Evolutionary conservation across 2,797 vertebrate species (phyloP).

Genomic region (Eptatretus atami): DNA sequence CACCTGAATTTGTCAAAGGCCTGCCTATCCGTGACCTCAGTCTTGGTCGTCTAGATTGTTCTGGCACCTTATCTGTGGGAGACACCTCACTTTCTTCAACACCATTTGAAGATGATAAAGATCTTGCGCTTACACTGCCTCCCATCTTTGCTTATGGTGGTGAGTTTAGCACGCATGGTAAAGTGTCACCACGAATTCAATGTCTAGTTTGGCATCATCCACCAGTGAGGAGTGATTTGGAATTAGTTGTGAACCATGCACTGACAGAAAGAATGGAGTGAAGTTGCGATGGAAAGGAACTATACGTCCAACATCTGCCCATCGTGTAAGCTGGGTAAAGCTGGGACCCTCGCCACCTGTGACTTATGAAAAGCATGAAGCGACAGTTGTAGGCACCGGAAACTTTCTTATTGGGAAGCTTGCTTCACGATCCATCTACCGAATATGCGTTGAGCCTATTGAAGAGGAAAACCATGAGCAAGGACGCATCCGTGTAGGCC

Average conservation of each 20-base stretch:
- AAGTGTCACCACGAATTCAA: slow-evolving; percentile 1
- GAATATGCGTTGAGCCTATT: slow-evolving; percentile 99
- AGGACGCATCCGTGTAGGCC: slow-evolving; percentile 13
- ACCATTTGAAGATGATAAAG: background rate
- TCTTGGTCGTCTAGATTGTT: slow-evolving; percentile 59
- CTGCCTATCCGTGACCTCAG: slow-evolving; percentile 96
- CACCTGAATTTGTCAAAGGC: slow-evolving; percentile 82
- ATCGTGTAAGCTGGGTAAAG: background rate
- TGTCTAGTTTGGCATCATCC: background rate
- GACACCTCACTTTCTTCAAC: background rate
- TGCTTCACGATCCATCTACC: slow-evolving; percentile 74
- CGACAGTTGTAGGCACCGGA: background rate
- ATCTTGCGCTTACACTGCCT: background rate
- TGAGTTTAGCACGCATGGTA: background rate
- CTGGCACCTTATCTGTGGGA: slow-evolving; percentile 16
- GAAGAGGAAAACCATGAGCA: slow-evolving; percentile 47
- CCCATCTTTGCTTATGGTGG: background rate
- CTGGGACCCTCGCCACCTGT: background rate
- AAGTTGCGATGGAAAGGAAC: background rate
- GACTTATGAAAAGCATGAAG: background rate
- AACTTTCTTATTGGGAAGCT: slow-evolving; percentile 14
- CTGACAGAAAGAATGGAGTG: background rate
- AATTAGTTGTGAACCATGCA: background rate
- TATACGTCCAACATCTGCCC: background rate
- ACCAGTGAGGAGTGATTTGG: background rate